phyloP scores from a whole-genome alignment of 2,888 invertebrate species.

The Sphinx pinastri region DNA sequence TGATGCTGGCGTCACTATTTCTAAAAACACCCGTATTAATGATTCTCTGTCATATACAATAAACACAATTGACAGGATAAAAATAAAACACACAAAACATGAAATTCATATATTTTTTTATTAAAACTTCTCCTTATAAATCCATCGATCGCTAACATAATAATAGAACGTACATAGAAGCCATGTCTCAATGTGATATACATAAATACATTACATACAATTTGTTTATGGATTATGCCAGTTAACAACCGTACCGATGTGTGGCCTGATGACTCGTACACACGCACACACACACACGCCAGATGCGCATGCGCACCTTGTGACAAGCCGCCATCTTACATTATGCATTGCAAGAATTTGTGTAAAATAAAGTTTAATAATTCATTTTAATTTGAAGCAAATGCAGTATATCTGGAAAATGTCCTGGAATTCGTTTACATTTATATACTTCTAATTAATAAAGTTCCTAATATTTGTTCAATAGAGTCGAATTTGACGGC shows the following conservation, averaged over 20 bases:
- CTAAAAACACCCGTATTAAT: too few relatives aligned
- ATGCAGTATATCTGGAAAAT: too few relatives aligned
- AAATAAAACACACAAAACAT: slow-evolving; percentile 48
- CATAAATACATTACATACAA: slow-evolving; percentile 62
- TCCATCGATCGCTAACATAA: slow-evolving; percentile 82
- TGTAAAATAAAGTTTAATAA: too few relatives aligned
- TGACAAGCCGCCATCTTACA: slow-evolving; percentile 45
- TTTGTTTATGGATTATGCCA: slow-evolving; percentile 44
- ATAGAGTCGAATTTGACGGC: slow-evolving; percentile 30
- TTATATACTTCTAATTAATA: too few relatives aligned
- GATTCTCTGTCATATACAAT: too few relatives aligned
- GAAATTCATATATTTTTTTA: slow-evolving; percentile 79
- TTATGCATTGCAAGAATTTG: too few relatives aligned
- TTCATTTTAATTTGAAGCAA: too few relatives aligned
- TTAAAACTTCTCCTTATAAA: slow-evolving; percentile 83
- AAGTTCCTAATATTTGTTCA: too few relatives aligned
- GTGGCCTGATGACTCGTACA: slow-evolving; percentile 40
- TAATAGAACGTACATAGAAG: slow-evolving; percentile 79
- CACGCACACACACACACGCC: slow-evolving; percentile 44
- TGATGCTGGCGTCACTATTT: too few relatives aligned
- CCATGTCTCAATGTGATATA: slow-evolving; percentile 72
- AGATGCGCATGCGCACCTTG: slow-evolving; percentile 26
- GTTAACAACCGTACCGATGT: slow-evolving; percentile 52
- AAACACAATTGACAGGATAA: too few relatives aligned
- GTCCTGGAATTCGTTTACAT: too few relatives aligned